Evolutionary conservation across 1,140 invertebrate genomes (phyloP), one percentile per base, ranked within the genome.

Genomic region (Drosophila orosa): DNA sequence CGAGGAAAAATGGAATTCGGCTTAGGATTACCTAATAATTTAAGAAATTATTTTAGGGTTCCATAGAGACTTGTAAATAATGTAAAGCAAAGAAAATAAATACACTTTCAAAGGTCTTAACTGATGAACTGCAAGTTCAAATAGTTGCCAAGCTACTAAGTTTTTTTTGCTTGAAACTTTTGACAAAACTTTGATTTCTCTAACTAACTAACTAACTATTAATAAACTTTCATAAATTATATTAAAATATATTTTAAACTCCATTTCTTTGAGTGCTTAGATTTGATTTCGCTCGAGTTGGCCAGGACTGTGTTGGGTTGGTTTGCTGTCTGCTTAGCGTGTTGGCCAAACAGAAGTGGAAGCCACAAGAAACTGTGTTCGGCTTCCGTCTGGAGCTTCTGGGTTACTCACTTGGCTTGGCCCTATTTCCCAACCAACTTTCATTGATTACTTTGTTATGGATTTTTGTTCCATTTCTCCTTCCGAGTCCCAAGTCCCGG

Each of bases 401-500:
- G 63, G 40, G 60, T 50, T 75, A 50, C 45, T 44, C 66, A 62
- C 54, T 33, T 31, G 33, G 15, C 59, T 22, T 27, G 33, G n/a
- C 59, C 48, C 33, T 57, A 37, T 22, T 57, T 57, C 40, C 47
- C 57, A 56, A 59, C 71, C 81, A 69, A 68, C 78, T 62, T 73
- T 83, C 79, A 83, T 86, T 86, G 83, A 86, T 86, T 86, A 87
- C 83, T 83, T 86, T 85, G 81, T 81, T 83, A 86, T 86, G 65
- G 84, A 89, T 86, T 80, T 87, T 56, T 58, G n/a, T 48, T 25
- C 22, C 39, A 47, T 39, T 69, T 45, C 54, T 58, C 27, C 29
- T 33, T 25, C 13, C 25, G 22, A 25, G 19, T 52, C 31, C 22
- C 31, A 47, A n/a, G 25, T 29, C 1, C 27, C 27, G 27, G 3